These are phyloP conservation scores for Acleris laterana DNA, from an alignment of 2,888 invertebrate genomes.

Conservation along the genomic window DNA sequence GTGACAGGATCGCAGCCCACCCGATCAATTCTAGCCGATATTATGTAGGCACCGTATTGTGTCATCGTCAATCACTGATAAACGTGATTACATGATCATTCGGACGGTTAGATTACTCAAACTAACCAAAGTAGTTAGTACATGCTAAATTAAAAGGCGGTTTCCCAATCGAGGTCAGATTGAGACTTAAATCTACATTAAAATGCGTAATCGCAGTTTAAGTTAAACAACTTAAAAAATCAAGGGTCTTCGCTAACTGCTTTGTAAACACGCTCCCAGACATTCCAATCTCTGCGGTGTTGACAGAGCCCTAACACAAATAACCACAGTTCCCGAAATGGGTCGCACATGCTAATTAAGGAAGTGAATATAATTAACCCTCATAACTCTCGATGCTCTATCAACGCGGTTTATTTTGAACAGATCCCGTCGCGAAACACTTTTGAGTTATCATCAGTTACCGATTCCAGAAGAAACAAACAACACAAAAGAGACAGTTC, in stretches of 20 bases:
- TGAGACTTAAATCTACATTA: too few species aligned
- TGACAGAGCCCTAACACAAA: constrained; percentile 22
- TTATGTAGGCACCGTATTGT: constrained; percentile 37
- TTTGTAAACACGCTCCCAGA: constrained; percentile 15
- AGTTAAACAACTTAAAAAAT: neutral
- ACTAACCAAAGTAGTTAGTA: neutral
- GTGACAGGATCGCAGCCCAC: constrained; percentile 51
- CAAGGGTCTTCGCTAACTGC: neutral
- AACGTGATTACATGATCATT: constrained; percentile 16
- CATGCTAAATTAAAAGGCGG: neutral
- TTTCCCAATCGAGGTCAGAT: neutral
- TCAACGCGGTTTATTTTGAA: constrained; percentile 23
- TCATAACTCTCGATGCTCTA: constrained; percentile 21
- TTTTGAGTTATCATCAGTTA: too few species aligned
- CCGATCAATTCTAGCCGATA: constrained; percentile 39
- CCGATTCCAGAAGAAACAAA: constrained; percentile 21
- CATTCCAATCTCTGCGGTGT: constrained; percentile 1
- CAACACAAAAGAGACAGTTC: neutral
- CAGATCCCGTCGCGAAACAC: constrained; percentile 3
- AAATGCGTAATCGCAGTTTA: neutral
- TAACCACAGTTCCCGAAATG: constrained; percentile 25
- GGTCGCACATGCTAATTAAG: constrained; percentile 25
- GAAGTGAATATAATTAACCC: constrained; percentile 24
- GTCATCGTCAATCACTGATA: constrained; percentile 25
- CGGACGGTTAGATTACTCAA: constrained; percentile 4